Conservation (phyloP, 2,888 invertebrate species). For the Tetropium fuscum region DNA sequence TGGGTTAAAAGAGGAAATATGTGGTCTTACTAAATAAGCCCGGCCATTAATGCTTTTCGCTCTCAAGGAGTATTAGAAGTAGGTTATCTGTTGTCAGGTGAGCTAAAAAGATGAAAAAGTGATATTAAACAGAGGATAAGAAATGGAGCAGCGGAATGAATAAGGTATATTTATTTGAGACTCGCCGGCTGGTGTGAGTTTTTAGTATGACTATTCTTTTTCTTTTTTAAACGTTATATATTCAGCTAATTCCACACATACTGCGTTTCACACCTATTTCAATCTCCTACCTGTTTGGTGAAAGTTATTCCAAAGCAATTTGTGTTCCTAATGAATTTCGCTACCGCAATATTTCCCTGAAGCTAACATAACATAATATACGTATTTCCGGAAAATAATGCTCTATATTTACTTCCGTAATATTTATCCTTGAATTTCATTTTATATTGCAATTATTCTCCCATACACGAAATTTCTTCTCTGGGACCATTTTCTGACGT, state of each 20-base stretch:
- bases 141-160: slow-evolving; percentile 48
- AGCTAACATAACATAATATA: slow-evolving; percentile 8
- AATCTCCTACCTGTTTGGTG: slow-evolving; percentile 54
- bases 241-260: slow-evolving; percentile 51
- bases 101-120: slow-evolving; percentile 51
- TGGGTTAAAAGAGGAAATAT: neutral
- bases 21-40: slow-evolving; percentile 3
- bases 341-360: slow-evolving; percentile 46
- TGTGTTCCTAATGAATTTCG: slow-evolving; percentile 53
- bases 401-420: slow-evolving; percentile 37
- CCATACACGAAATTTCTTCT: slow-evolving; percentile 9
- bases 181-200: slow-evolving; percentile 46
- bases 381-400: slow-evolving; percentile 37
- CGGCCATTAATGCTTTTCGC: slow-evolving; percentile 14
- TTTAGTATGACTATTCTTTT: slow-evolving; percentile 44
- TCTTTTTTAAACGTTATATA: slow-evolving; percentile 41
- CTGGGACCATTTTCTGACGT: neutral
- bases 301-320: slow-evolving; percentile 48
- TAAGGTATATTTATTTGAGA: slow-evolving; percentile 52
- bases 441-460: slow-evolving; percentile 12
- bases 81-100: slow-evolving; percentile 45
- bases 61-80: slow-evolving; percentile 33
- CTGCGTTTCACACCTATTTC: slow-evolving; percentile 56
- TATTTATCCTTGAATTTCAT: slow-evolving; percentile 23
- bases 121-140: slow-evolving; percentile 48